Percentiles rank a stretch among this genome's conserved stretches.
Conservation (phyloP, 2,113 vertebrate genomes). For the Nesoenas mayeri region DNA sequence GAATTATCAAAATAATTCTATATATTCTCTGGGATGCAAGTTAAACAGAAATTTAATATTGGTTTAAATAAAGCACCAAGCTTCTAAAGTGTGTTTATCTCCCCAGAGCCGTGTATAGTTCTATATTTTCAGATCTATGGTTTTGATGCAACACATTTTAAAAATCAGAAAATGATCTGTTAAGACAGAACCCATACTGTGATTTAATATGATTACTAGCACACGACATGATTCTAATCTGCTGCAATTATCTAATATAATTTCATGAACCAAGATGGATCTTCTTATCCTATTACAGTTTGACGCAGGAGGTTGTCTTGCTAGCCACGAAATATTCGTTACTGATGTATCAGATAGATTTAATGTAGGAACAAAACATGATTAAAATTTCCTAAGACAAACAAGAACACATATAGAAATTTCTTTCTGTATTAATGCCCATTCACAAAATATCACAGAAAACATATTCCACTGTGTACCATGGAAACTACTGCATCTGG, state of each 20-base stretch:
- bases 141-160: neutral
- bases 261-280: slow-evolving; percentile 27
- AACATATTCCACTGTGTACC: neutral
- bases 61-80: slow-evolving; percentile 14
- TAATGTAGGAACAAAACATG: neutral
- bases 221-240: slow-evolving; percentile 44
- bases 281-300: slow-evolving; percentile 35
- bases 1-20: neutral
- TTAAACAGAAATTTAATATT: slow-evolving; percentile 48
- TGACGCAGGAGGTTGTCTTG: neutral
- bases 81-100: slow-evolving; percentile 16
- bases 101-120: neutral
- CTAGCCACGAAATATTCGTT: slow-evolving; percentile 15
- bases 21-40: neutral
- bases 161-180: slow-evolving; percentile 22
- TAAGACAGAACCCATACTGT: neutral
- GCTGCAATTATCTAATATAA: slow-evolving; percentile 35
- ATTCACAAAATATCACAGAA: neutral
- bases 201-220: slow-evolving; percentile 34
- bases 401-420: neutral
- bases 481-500: neutral
- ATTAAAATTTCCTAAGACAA: slow-evolving; percentile 19
- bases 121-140: slow-evolving; percentile 1
- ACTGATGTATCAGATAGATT: slow-evolving; percentile 4
- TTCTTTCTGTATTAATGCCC: neutral